A percentile compares a stretch with the other conserved stretches of the same genome.
These are phyloP conservation scores for Cydia strobilella DNA, from an alignment of 1,140 invertebrate genomes.

Conservation along the genomic window DNA sequence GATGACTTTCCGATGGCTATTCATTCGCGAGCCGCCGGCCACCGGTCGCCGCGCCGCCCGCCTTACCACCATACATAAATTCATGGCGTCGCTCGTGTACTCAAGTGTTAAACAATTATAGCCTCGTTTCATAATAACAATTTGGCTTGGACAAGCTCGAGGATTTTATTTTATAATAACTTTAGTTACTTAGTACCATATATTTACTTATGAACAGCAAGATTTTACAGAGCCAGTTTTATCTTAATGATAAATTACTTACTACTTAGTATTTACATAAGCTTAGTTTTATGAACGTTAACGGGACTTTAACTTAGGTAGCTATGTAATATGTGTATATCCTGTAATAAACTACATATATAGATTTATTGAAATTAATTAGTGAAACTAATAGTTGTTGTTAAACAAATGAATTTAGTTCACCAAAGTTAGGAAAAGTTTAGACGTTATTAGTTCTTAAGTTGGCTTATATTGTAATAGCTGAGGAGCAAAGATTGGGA, in stretches of 20 bases:
- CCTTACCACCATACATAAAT: slow-evolving; percentile 46
- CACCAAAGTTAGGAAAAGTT: slow-evolving; percentile 1
- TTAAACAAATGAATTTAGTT: slow-evolving; percentile 13
- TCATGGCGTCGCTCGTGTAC: slow-evolving; percentile 44
- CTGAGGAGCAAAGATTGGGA: slow-evolving; percentile 44
- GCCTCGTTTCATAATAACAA: background rate
- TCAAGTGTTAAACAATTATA: slow-evolving; percentile 48
- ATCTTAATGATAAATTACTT: background rate
- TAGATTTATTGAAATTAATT: background rate
- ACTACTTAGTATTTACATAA: too few relatives aligned
- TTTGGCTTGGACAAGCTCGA: background rate
- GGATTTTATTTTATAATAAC: background rate
- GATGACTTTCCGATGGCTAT: slow-evolving; percentile 77
- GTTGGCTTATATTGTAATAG: slow-evolving; percentile 32
- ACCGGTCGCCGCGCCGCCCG: slow-evolving; percentile 36
- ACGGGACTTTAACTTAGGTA: too few relatives aligned
- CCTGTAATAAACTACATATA: background rate
- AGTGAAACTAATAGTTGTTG: background rate
- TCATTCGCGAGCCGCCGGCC: slow-evolving; percentile 56
- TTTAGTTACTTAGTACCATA: background rate
- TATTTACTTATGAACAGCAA: background rate
- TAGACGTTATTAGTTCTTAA: slow-evolving; percentile 21
- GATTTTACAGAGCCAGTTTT: background rate
- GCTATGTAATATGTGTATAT: background rate
- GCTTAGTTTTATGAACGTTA: too few relatives aligned